phyloP scores from a whole-genome alignment of 2,113 vertebrate genomes.

The Onychostruthus taczanowskii region DNA sequence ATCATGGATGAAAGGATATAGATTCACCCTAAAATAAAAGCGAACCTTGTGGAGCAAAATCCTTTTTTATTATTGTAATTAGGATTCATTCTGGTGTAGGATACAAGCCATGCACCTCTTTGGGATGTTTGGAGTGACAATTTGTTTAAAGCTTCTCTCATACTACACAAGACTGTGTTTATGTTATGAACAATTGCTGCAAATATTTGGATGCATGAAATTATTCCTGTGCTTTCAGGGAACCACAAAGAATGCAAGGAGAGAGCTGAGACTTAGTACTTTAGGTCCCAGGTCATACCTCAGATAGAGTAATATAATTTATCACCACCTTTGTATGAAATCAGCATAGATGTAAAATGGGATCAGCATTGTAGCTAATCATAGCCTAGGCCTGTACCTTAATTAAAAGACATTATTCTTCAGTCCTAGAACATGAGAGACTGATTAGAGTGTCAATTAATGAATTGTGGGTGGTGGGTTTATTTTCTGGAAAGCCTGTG shows the following conservation, averaged over 20 bases:
- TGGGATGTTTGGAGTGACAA: not conserved
- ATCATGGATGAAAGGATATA: not conserved
- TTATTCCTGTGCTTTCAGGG: not conserved
- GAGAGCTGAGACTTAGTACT: not conserved
- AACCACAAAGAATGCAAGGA: not conserved
- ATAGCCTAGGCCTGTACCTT: not conserved
- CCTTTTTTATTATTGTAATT: not conserved
- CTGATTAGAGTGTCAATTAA: not conserved
- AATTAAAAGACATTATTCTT: not conserved
- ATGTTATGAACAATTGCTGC: not conserved
- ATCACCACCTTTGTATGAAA: not conserved
- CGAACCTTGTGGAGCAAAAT: not conserved
- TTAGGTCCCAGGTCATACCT: not conserved
- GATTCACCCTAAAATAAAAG: not conserved
- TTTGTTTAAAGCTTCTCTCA: not conserved
- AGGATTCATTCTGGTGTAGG: not conserved
- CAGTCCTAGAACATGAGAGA: not conserved
- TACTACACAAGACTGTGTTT: not conserved
- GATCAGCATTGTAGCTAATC: not conserved
- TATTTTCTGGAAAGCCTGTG: not conserved
- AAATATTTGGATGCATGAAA: not conserved
- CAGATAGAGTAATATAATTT: not conserved
- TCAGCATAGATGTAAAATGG: not conserved
- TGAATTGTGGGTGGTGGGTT: not conserved
- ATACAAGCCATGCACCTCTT: not conserved